These are phyloP conservation scores for Dicrurus megarhynchus DNA, from an alignment of 2,113 vertebrate genomes.

Conservation along the genomic window DNA sequence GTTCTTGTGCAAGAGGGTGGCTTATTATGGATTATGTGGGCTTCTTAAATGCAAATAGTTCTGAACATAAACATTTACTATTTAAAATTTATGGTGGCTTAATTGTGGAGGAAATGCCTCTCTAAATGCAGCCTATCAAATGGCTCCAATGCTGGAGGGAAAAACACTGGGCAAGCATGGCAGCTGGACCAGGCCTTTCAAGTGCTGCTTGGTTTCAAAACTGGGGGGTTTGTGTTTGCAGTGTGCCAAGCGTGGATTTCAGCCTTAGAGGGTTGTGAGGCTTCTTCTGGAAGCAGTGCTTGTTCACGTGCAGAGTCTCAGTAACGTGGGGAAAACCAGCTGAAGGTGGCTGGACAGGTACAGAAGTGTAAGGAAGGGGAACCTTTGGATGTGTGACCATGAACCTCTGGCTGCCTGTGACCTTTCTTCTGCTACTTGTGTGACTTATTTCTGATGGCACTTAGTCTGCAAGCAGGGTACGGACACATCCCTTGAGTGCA, in stretches of 20 bases:
- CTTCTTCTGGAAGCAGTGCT: neutral
- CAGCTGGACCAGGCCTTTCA: neutral
- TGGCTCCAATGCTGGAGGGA: neutral
- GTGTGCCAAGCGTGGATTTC: fast-evolving
- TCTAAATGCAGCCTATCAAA: neutral
- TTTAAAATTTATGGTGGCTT: neutral
- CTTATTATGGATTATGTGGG: neutral
- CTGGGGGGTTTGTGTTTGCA: neutral
- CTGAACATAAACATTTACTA: neutral
- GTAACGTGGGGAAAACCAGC: fast-evolving
- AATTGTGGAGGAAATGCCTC: conserved; percentile 26
- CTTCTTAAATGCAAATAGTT: neutral
- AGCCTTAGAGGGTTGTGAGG: neutral
- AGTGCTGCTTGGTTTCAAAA: neutral
- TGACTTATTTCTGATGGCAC: neutral
- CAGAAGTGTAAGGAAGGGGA: neutral
- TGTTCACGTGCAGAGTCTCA: neutral
- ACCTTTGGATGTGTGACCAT: neutral
- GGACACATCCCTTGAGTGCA: neutral
- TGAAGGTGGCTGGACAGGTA: neutral
- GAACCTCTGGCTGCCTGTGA: neutral
- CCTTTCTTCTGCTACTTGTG: neutral
- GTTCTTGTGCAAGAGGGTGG: neutral
- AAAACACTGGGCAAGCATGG: neutral
- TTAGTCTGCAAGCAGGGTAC: neutral